These are phyloP conservation scores for Drosophila pseudoobscura DNA, from an alignment of 1,140 invertebrate genomes.

Conservation along the genomic window DNA sequence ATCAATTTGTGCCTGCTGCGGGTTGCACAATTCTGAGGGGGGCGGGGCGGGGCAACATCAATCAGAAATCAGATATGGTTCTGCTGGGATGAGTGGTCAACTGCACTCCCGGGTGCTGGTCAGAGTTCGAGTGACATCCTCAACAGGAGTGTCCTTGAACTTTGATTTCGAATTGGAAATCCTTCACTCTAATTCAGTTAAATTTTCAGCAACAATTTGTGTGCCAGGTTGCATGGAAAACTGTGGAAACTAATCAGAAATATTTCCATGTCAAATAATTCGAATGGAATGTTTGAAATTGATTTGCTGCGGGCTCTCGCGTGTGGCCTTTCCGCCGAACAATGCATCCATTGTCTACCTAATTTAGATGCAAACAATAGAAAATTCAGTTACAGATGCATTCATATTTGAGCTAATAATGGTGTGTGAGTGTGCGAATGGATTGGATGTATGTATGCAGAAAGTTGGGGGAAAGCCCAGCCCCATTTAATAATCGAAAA, in stretches of 20 bases:
- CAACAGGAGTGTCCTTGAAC: not conserved
- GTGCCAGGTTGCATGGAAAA: too few species aligned
- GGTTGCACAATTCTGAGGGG: slow-evolving; percentile 25
- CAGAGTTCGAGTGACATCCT: too few species aligned
- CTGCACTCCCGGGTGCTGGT: too few species aligned
- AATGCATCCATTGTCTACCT: slow-evolving; percentile 19
- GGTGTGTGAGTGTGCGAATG: not conserved
- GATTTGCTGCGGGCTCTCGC: slow-evolving; percentile 34
- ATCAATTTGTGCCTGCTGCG: slow-evolving; percentile 32
- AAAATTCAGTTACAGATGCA: slow-evolving; percentile 12
- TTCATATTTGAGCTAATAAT: slow-evolving; percentile 39
- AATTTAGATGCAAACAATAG: slow-evolving; percentile 11
- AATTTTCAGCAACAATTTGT: too few species aligned
- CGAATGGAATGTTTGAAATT: slow-evolving; percentile 13
- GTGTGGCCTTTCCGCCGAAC: slow-evolving; percentile 26
- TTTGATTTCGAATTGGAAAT: too few species aligned
- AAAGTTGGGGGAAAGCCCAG: too few species aligned
- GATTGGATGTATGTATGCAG: too few species aligned
- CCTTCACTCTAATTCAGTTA: too few species aligned
- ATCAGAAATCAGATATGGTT: slow-evolving; percentile 30
- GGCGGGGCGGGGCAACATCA: slow-evolving; percentile 31
- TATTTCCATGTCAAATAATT: slow-evolving; percentile 33
- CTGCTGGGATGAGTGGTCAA: slow-evolving; percentile 41
- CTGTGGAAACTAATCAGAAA: not conserved
- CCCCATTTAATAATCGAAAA: not conserved